Evolutionary conservation across 1,140 invertebrate species (phyloP).

Genomic region (Diachasma alloeum): DNA sequence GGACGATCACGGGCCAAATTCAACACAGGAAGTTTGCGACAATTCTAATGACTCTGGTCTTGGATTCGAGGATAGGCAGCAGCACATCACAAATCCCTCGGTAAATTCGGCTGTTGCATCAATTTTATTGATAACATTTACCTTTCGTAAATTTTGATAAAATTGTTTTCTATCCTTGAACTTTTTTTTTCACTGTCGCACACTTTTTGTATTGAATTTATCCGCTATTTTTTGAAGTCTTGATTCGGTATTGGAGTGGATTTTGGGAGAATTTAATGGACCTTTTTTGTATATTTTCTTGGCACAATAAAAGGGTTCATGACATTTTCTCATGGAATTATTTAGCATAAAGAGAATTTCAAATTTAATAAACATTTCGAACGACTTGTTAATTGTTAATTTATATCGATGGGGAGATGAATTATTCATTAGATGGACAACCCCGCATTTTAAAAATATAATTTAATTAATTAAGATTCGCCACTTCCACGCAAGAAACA

Average conservation of each 20-base stretch:
- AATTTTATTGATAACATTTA: conserved; percentile 13
- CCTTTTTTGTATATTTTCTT: too few relatives aligned
- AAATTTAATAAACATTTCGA: neutral
- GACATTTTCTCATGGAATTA: too few relatives aligned
- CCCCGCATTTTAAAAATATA: too few relatives aligned
- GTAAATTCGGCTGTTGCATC: conserved; percentile 25
- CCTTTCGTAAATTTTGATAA: conserved; percentile 10
- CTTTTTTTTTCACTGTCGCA: neutral
- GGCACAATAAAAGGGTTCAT: too few relatives aligned
- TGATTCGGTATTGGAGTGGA: too few relatives aligned
- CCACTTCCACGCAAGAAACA: too few relatives aligned
- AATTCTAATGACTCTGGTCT: conserved; percentile 87
- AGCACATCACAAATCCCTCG: conserved; percentile 38
- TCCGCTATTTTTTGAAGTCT: neutral
- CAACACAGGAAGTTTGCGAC: conserved; percentile 69
- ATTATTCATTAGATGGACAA: too few relatives aligned
- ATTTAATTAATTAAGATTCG: too few relatives aligned
- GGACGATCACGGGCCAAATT: conserved; percentile 50
- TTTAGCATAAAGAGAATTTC: too few relatives aligned
- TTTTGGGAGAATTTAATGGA: too few relatives aligned
- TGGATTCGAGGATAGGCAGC: conserved; percentile 73
- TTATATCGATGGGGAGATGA: neutral
- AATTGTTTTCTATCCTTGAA: neutral
- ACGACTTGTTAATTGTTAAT: neutral
- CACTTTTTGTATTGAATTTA: neutral